Evolutionary conservation across 2,113 vertebrate species (phyloP), one percentile per base, ranked within the genome.

Genomic region (Epinephelus lanceolatus): DNA sequence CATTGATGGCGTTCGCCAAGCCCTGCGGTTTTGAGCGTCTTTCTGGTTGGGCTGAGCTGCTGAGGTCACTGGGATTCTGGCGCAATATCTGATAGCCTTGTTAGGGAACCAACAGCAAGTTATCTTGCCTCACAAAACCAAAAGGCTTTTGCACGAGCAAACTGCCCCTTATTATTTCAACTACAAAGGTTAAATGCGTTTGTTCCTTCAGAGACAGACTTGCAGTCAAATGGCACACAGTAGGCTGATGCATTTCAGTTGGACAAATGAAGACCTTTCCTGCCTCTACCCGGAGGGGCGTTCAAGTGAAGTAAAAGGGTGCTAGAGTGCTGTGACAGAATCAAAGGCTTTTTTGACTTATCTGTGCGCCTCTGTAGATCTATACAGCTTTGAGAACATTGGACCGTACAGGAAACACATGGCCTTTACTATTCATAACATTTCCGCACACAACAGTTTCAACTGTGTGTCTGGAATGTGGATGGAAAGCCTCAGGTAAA

Each of bases 131-230:
- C 76, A 66, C 55, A 82, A 78, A 89, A 86, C 57, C 81, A 86
- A 76, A 68, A 80, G 68, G 57, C 42, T 76, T 88, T 83, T 81
- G 61, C 33, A 57, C 72, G 80, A 91, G 85, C 85, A 90, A 89
- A 90, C 45, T 30, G 40, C 68, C 74, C 76, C 65, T 76, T 85
- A 85, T 90, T 76, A 89, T 89, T 86, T 91, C 57, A 74, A 66
- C 87, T 84, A 81, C 76, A 93, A 94, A 91, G 88, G 89, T 95
- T 94, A 94, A 93, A 89, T 66, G 78, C 65, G 76, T 92, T 90
- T 90, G 81, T 87, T 91, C 82, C 71, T 59, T 86, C 71, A 92
- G 90, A 88, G 61, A 70, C 71, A 87, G 81, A 88, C 75, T 67
- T 65, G 47, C 88, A 91, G 88, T 89, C 81, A 92, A 90, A 91